A percentile compares a stretch with the other conserved stretches of the same genome.
Evolutionary conservation across 2,113 vertebrate species (phyloP).

Genomic region (Leucosticte australis): DNA sequence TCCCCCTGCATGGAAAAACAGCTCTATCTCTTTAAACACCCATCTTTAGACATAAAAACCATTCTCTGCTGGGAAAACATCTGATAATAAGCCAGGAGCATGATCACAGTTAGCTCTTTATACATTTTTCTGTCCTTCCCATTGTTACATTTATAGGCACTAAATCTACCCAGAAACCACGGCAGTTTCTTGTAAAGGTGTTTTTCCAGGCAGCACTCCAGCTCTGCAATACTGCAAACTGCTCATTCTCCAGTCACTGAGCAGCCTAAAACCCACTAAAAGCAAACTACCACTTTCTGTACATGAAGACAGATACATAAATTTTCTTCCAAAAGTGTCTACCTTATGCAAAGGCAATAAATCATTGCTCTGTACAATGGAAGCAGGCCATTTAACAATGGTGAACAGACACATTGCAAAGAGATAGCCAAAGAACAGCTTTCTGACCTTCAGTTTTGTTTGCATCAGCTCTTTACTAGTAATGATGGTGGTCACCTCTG

Average conservation of each 20-base stretch:
- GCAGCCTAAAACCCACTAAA: neutral
- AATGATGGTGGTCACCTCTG: slow-evolving; percentile 91
- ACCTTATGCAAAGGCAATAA: neutral
- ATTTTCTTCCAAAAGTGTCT: neutral
- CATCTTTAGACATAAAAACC: neutral
- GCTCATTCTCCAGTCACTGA: neutral
- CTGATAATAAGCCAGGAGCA: neutral
- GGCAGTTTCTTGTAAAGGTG: neutral
- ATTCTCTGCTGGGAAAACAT: neutral
- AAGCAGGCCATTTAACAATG: neutral
- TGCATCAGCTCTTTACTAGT: slow-evolving; percentile 93
- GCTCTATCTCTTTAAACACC: neutral
- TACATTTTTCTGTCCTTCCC: neutral
- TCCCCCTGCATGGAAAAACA: neutral
- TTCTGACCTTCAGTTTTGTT: slow-evolving; percentile 87
- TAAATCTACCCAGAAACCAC: neutral
- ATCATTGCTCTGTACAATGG: neutral
- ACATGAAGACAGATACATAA: neutral
- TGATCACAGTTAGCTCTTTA: neutral
- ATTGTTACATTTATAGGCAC: neutral
- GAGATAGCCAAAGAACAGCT: neutral
- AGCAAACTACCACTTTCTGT: neutral
- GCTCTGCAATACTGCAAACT: neutral
- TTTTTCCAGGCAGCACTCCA: neutral
- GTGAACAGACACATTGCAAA: neutral